Percentiles rank a stretch among this genome's conserved stretches.
phyloP scores from a whole-genome alignment of 2,797 vertebrate species.

The Eulemur coronatus region DNA sequence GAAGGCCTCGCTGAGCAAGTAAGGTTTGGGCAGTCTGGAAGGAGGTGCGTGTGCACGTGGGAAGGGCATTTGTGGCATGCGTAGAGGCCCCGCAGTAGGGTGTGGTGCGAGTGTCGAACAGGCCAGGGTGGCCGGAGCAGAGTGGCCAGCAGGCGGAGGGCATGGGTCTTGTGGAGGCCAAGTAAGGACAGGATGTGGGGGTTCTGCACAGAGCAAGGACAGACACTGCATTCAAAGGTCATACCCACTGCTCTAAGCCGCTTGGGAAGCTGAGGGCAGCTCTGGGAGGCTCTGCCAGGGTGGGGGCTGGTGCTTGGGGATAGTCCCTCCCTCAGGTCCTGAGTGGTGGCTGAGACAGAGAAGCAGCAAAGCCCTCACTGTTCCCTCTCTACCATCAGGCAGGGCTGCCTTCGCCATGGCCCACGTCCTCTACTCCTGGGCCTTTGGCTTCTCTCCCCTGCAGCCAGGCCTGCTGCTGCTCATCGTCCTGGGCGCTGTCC shows the following conservation, averaged over 20 bases:
- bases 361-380: not conserved
- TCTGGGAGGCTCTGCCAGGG: fast-evolving
- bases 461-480: not conserved
- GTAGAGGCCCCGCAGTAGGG: not conserved
- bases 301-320: not conserved
- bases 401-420: constrained; percentile 88
- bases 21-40: fast-evolving
- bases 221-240: not conserved
- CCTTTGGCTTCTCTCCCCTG: constrained; percentile 64
- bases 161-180: not conserved
- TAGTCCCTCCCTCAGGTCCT: fast-evolving
- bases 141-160: not conserved
- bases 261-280: no score
- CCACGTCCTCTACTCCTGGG: constrained; percentile 79
- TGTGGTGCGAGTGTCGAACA: not conserved
- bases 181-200: not conserved
- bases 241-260: no score
- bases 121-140: not conserved
- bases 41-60: no score
- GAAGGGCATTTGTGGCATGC: not conserved
- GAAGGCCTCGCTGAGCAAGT: not conserved
- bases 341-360: not conserved
- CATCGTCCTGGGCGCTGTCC: fast-evolving
- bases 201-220: no score
- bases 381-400: constrained; percentile 80